phyloP scores from a whole-genome alignment of 2,113 vertebrate species.

The Colossoma macropomum region DNA sequence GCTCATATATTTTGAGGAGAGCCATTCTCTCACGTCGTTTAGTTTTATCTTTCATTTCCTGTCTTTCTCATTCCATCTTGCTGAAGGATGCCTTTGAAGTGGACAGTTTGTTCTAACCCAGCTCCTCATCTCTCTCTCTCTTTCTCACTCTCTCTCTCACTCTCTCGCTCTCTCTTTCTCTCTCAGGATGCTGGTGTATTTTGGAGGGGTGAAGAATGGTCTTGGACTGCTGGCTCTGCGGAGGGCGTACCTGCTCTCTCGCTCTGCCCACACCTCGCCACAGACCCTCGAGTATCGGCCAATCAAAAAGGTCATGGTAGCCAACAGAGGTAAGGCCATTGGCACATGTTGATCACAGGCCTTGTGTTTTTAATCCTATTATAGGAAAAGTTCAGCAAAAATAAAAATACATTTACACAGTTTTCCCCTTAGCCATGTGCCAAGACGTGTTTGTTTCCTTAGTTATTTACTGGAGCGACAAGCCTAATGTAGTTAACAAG shows the following conservation, averaged over 20 bases:
- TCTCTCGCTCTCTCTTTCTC: slow-evolving; percentile 32
- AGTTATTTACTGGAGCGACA: too few relatives aligned
- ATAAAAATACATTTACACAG: too few relatives aligned
- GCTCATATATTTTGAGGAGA: slow-evolving; percentile 29
- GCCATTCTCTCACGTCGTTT: slow-evolving; percentile 32
- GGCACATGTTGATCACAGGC: neutral
- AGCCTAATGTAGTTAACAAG: too few relatives aligned
- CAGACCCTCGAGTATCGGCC: slow-evolving; percentile 81
- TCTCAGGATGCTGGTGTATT: slow-evolving; percentile 78
- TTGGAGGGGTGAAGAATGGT: slow-evolving; percentile 63
- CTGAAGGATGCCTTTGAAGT: slow-evolving; percentile 16
- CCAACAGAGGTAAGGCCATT: slow-evolving; percentile 79
- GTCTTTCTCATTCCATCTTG: neutral
- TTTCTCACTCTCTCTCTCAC: slow-evolving; percentile 11
- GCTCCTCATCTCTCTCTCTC: neutral
- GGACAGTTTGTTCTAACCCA: neutral
- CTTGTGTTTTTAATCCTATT: neutral
- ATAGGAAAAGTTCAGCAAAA: too few relatives aligned
- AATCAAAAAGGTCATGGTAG: slow-evolving; percentile 94
- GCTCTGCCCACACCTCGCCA: slow-evolving; percentile 71
- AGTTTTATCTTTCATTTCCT: slow-evolving; percentile 32
- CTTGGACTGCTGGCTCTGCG: slow-evolving; percentile 77
- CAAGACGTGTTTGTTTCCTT: too few relatives aligned
- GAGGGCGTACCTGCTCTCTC: slow-evolving; percentile 66
- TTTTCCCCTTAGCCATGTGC: too few relatives aligned